Conservation (phyloP, 2,888 invertebrate genomes). For the Acanthopleura granulata region DNA sequence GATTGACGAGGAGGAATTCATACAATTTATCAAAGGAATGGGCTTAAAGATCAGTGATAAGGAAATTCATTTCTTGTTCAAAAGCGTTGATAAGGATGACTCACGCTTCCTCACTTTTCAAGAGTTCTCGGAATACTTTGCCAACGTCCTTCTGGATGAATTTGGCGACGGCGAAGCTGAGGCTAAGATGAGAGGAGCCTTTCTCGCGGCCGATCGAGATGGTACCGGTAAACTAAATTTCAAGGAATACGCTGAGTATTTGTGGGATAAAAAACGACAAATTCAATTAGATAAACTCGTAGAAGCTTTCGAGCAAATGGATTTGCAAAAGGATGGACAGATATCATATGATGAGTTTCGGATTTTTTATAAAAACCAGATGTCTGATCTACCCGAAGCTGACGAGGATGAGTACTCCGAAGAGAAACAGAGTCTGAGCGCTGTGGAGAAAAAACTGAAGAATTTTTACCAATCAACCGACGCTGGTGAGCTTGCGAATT, state of each 20-base stretch:
- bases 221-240: constrained; percentile 33
- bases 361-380: constrained; percentile 23
- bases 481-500: constrained; percentile 28
- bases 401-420: neutral
- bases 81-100: constrained; percentile 26
- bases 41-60: constrained; percentile 30
- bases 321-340: constrained; percentile 27
- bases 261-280: constrained; percentile 27
- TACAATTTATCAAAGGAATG: constrained; percentile 27
- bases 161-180: constrained; percentile 18
- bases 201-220: constrained; percentile 34
- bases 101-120: constrained; percentile 27
- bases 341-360: constrained; percentile 30
- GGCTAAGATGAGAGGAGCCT: constrained; percentile 29
- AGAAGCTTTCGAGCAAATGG: constrained; percentile 29
- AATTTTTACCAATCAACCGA: constrained; percentile 24
- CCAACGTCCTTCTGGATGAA: constrained; percentile 30
- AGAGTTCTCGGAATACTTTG: constrained; percentile 35
- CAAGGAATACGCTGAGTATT: constrained; percentile 34
- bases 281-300: constrained; percentile 25
- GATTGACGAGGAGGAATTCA: constrained; percentile 34
- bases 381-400: neutral
- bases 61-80: constrained; percentile 30
- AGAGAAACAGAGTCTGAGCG: constrained; percentile 18
- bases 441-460: constrained; percentile 24